phyloP scores from a whole-genome alignment of 2,888 invertebrate species.

The Torymus tubicola region DNA sequence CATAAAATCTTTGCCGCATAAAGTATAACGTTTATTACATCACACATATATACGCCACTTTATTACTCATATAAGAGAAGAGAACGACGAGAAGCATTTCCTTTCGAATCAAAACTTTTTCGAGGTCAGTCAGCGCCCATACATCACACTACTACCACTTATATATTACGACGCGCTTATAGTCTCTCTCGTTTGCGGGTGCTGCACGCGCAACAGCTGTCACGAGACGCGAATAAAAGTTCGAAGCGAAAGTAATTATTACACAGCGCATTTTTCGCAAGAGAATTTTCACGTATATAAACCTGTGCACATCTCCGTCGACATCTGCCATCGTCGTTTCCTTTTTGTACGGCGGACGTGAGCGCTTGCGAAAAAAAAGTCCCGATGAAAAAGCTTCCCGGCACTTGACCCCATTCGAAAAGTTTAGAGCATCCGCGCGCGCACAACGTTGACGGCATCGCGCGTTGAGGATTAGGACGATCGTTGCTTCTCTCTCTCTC shows the following conservation, averaged over 20 bases:
- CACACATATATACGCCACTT: too few species aligned
- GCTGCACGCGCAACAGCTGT: neutral
- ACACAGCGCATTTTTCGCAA: neutral
- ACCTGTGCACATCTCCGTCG: too few species aligned
- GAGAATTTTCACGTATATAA: too few species aligned
- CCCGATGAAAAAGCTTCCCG: slow-evolving; percentile 23
- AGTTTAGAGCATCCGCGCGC: slow-evolving; percentile 16
- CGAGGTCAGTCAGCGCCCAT: slow-evolving; percentile 2
- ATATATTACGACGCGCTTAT: slow-evolving; percentile 9
- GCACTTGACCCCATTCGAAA: slow-evolving; percentile 43
- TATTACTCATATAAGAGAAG: too few species aligned
- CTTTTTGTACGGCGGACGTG: too few species aligned
- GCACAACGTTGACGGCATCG: too few species aligned
- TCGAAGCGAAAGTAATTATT: slow-evolving; percentile 40
- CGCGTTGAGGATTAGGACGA: slow-evolving; percentile 3
- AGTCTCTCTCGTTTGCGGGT: too few species aligned
- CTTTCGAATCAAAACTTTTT: slow-evolving; percentile 5
- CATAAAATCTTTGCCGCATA: too few species aligned
- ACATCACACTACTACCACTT: slow-evolving; percentile 16
- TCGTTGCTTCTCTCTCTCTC: neutral
- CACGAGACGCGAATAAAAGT: slow-evolving; percentile 15
- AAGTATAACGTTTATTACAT: too few species aligned
- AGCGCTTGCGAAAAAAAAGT: slow-evolving; percentile 2
- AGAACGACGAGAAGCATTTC: too few species aligned
- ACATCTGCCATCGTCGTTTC: too few species aligned